Base-by-base conservation (phyloP, 2,113 vertebrate species). In the Ophthalmolycus amberensis region DNA sequence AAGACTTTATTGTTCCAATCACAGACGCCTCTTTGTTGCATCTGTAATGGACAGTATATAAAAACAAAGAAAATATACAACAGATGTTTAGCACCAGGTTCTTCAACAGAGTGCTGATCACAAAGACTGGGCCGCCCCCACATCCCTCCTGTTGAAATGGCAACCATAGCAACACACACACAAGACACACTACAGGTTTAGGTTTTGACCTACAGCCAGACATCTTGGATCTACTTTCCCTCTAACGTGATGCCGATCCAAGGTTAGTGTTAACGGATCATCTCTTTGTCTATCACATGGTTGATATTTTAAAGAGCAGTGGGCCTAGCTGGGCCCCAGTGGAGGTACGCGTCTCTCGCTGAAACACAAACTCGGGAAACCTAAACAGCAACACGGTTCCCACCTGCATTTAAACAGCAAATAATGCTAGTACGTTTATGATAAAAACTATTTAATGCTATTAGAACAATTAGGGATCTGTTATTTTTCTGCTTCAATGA, bases 1-100 rank as follows among this genome's bases (percentile, higher is more conserved):
- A 94, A 93, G 80, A 88, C 76, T 93, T 95, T 96, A 94, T 95
- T 94, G 78, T 88, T 91, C 86, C 88, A 86, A 77, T 83, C 68
- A 90, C 85, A 91, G 86, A 85, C 54, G 67, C 56, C n/a, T 64
- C 29, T 88, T 80, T 73, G 66, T 79, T 86, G 89, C 83, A 86
- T 86, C 88, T 89, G 88, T 86, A 88, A 87, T 76, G 62, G 73
- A 86, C 85, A 68, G 89, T 94, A 94, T 92, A 94, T 92, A 94
- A 90, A 94, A 94, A 93, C 85, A 73, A 70, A 88, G 81, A 92
- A 92, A 89, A 92, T 85, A 91, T 85, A 91, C 85, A 92, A 90
- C 88, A 89, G 64, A 84, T 83, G 70, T 90, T 90, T 89, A 93
- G 92, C 91, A 93, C 92, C 91, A 85, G 83, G 88, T 87, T 89